Evolutionary conservation across 2,797 vertebrate species (phyloP).

Genomic region (Sebastes iracundus): DNA sequence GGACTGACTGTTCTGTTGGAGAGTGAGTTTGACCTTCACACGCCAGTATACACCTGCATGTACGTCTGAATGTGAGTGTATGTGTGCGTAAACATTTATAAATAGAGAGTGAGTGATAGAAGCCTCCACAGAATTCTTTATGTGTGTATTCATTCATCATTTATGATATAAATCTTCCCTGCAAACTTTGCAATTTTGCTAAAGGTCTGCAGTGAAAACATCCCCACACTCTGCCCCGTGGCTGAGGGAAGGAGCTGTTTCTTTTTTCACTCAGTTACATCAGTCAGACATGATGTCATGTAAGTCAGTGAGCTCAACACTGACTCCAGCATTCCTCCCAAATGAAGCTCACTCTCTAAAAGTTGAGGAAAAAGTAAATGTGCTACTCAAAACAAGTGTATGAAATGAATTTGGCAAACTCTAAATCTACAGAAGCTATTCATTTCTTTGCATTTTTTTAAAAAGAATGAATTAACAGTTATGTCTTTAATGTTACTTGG

Average conservation of each 20-base stretch:
- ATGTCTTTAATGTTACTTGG: too few species aligned
- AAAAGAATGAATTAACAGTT: too few species aligned
- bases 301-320: neutral
- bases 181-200: neutral
- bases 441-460: too few species aligned
- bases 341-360: neutral
- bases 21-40: neutral
- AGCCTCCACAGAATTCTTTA: neutral
- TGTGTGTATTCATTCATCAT: conserved; percentile 3
- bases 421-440: too few species aligned
- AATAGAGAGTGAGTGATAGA: neutral
- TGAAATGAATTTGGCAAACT: too few species aligned
- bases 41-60: neutral
- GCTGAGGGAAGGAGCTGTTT: neutral
- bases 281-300: conserved; percentile 9
- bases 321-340: neutral
- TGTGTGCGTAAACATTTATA: neutral
- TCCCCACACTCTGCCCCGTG: neutral
- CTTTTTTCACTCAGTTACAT: conserved; percentile 14
- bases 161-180: neutral
- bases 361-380: too few species aligned
- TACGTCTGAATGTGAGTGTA: neutral
- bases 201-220: neutral
- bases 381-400: too few species aligned
- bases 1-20: neutral